A percentile compares a stretch with the other conserved stretches of the same genome.
Evolutionary conservation across 2,797 vertebrate species (phyloP).

Genomic region (Graptemys geographica): DNA sequence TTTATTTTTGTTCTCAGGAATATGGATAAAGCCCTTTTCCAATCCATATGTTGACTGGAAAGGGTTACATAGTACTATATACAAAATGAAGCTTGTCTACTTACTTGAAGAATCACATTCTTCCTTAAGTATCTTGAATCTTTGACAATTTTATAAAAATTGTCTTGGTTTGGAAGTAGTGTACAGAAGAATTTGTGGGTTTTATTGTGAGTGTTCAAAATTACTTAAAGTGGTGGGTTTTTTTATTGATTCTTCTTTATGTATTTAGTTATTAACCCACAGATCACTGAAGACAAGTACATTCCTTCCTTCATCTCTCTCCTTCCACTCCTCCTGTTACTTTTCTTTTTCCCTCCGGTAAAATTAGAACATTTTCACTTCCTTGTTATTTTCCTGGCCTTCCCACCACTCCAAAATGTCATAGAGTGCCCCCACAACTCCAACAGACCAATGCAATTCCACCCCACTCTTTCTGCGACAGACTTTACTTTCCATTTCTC

Average conservation of each 20-base stretch:
- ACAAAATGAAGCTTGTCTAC: conserved; percentile 52
- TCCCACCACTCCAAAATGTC: background rate
- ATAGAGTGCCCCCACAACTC: background rate
- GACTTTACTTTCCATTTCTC: conserved; percentile 40
- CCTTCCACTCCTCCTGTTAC: conserved; percentile 36
- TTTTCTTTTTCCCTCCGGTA: conserved; percentile 42
- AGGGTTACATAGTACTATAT: conserved; percentile 28
- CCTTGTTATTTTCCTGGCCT: conserved; percentile 29
- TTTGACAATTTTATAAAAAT: conserved; percentile 40
- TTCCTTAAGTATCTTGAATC: conserved; percentile 51
- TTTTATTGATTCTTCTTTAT: conserved; percentile 54
- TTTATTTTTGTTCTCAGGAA: conserved; percentile 51
- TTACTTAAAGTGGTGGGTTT: conserved; percentile 7
- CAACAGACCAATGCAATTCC: background rate
- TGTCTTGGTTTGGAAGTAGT: background rate
- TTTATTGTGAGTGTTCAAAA: conserved; percentile 9
- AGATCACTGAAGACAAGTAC: conserved; percentile 45
- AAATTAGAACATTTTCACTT: conserved; percentile 50
- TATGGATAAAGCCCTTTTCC: conserved; percentile 31
- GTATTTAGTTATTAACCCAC: conserved; percentile 6
- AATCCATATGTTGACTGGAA: conserved; percentile 55
- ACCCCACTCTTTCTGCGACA: background rate
- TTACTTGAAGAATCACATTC: conserved; percentile 66
- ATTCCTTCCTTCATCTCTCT: conserved; percentile 60
- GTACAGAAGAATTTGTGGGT: background rate